Evolutionary conservation across 37 sponge, comb jelly and placozoan species (phyloP), one percentile per base, ranked within the genome.

Genomic region (Beroe ovata): DNA sequence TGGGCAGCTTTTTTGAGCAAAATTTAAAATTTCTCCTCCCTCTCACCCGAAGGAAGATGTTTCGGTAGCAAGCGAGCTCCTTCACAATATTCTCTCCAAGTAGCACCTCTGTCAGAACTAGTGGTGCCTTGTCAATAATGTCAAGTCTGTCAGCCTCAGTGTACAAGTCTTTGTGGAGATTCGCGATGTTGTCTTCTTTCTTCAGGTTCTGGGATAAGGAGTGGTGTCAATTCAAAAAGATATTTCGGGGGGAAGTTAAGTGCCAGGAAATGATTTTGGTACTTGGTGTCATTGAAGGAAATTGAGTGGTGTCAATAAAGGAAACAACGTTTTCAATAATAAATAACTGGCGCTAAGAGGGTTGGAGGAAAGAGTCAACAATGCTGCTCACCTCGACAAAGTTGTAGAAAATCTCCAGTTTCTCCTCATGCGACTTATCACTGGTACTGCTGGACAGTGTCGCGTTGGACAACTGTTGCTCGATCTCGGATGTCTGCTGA

Each of bases 121-220:
- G 91, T 25, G 94, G 92, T 58, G 95, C 96, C 89, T 92, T 96
- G 90, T 99, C 97, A 64, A 94, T 89, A 54, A 99, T 91, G 29
- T 99, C 99, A 54, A 99, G 90, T 64, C 92, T 64, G 89, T 95
- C 94, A 3, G 99, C 99, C 77, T 99, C 99, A 0, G 71, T 92
- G 89, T 94, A 94, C 71, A 96, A 47, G 84, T 91, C 94, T 47
- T 63, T 35, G 28, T 92, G 69, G 21, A 69, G 66, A 4, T 71
- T 60, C 0, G 90, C 90, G 28, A 94, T 60, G 3, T 92, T 93
- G 58, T 92, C 92, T 0, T 60, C 88, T 38, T 77, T 89, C 77
- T 93, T 93, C 28, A 90, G 69, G 1, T 64, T 90, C 94, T 94
- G 61, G 28, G 26, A 29, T 23, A 21, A 22, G 38, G 60, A 71